Conservation (phyloP, 2,113 vertebrate species). For the Erinaceus europaeus region DNA sequence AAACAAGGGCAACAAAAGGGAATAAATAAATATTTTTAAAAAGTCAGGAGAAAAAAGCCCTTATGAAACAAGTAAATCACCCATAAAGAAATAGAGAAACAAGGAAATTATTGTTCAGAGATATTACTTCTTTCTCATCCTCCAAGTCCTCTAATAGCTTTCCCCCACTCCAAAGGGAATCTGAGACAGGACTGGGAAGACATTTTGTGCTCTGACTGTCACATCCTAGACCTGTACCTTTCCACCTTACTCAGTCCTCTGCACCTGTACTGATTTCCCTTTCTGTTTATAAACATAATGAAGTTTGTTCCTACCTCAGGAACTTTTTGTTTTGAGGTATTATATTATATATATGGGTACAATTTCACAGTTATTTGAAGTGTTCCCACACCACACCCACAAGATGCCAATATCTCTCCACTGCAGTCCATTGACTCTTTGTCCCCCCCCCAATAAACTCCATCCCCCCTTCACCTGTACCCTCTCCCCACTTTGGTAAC, state of each 20-base stretch:
- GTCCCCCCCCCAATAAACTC: too few species aligned
- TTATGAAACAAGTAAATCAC: background rate
- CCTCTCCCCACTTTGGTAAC: too few species aligned
- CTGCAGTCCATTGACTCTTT: too few species aligned
- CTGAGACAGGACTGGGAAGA: background rate
- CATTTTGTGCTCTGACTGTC: background rate
- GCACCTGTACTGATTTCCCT: background rate
- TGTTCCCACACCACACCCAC: too few species aligned
- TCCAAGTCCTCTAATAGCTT: background rate
- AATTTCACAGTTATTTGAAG: too few species aligned
- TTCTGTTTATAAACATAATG: background rate
- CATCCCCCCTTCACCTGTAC: too few species aligned
- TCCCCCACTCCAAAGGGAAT: background rate
- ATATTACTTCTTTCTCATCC: background rate
- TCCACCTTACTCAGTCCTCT: background rate
- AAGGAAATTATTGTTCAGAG: background rate
- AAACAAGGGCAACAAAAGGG: too few species aligned
- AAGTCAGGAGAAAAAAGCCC: too few species aligned
- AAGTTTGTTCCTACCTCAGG: background rate
- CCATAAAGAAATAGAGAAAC: background rate
- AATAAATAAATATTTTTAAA: too few species aligned
- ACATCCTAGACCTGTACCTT: background rate
- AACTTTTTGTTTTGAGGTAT: too few species aligned
- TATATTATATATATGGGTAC: too few species aligned
- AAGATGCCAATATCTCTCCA: too few species aligned